Percentiles rank a stretch among this genome's conserved stretches.
These are phyloP conservation scores for Chamaea fasciata DNA, from an alignment of 2,113 vertebrate genomes.

Conservation along the genomic window DNA sequence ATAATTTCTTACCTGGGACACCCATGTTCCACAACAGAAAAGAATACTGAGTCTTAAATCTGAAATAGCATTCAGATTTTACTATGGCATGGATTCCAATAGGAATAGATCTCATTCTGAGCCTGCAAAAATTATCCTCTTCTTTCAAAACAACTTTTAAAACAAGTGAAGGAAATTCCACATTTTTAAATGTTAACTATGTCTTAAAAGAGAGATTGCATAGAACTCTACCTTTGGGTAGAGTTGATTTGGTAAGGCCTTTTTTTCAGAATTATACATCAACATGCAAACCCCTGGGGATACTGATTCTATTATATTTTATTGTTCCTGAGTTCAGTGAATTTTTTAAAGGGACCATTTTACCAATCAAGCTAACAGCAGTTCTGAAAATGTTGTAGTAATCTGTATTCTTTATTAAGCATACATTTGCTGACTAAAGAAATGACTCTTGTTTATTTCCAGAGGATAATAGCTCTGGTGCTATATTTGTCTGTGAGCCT, in stretches of 20 bases:
- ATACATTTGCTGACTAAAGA: slow-evolving; percentile 56
- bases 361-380: slow-evolving; percentile 22
- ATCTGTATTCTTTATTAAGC: slow-evolving; percentile 54
- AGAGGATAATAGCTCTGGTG: slow-evolving; percentile 1
- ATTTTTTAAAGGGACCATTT: slow-evolving; percentile 18
- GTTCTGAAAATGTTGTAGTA: slow-evolving; percentile 5
- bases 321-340: slow-evolving; percentile 28
- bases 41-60: not conserved
- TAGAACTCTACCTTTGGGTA: not conserved
- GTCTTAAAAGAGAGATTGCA: not conserved
- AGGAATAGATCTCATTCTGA: not conserved
- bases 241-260: not conserved
- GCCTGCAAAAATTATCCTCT: not conserved
- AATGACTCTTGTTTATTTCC: slow-evolving; percentile 43
- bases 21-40: not conserved
- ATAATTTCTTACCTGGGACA: not conserved
- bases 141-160: not conserved
- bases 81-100: not conserved
- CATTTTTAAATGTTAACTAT: not conserved
- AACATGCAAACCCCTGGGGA: not conserved
- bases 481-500: not conserved
- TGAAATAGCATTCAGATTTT: not conserved
- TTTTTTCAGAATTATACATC: slow-evolving; percentile 25
- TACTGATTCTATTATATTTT: slow-evolving; percentile 30
- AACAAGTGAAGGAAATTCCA: not conserved